Conservation (phyloP, 2,888 invertebrate species). For the Melieria crassipennis region DNA sequence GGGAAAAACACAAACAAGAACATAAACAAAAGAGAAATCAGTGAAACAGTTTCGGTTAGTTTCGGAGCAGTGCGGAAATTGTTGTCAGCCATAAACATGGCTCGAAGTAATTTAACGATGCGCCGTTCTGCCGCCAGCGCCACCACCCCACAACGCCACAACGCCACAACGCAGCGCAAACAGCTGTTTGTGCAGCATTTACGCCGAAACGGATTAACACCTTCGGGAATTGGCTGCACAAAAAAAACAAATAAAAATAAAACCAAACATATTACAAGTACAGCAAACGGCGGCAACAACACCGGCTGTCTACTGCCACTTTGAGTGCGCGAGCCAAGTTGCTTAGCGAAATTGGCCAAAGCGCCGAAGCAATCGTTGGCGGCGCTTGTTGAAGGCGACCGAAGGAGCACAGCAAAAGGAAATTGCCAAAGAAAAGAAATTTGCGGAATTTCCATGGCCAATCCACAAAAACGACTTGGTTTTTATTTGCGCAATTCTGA, state of each 20-base stretch:
- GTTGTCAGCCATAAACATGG: constrained; percentile 20
- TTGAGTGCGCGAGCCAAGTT: too few species aligned
- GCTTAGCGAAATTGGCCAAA: not conserved
- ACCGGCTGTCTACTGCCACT: not conserved
- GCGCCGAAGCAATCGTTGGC: not conserved
- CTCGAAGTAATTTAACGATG: constrained; percentile 23
- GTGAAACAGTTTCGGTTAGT: too few species aligned
- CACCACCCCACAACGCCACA: too few species aligned
- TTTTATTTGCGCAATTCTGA: constrained; percentile 27
- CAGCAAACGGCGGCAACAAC: not conserved
- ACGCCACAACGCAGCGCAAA: too few species aligned
- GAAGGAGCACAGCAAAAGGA: not conserved
- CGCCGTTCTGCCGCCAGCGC: constrained; percentile 15
- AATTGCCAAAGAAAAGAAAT: not conserved
- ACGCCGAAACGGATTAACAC: constrained; percentile 45
- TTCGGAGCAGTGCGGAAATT: too few species aligned
- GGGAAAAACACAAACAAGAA: too few species aligned
- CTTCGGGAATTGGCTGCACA: constrained; percentile 36
- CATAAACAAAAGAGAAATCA: too few species aligned
- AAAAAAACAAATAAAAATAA: constrained; percentile 1
- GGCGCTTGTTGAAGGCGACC: not conserved
- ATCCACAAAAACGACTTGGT: constrained; percentile 20
- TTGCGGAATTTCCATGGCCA: constrained; percentile 16
- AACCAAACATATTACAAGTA: not conserved
- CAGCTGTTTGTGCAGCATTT: constrained; percentile 21